Base-by-base conservation (phyloP, 2,113 vertebrate species). In the Upupa epops region DNA sequence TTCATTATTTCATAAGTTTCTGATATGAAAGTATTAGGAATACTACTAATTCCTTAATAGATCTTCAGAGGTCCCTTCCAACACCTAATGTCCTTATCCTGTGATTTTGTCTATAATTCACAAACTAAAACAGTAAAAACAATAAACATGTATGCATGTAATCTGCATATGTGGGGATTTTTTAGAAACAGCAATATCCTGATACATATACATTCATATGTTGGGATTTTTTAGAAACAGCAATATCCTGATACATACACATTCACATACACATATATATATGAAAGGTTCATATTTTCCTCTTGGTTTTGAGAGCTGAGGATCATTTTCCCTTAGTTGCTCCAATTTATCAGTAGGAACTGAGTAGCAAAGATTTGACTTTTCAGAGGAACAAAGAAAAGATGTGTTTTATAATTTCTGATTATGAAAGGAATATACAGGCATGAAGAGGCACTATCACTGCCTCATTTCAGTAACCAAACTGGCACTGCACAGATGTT, bases 341-440 rank as follows among this genome's bases (percentile, higher is more conserved):
- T 86, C 31, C 31, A 79, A 29, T 25, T 86, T 8, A 72, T 54
- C 70, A 84, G 16, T 22, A 79, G 66, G 26, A 75, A 32, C 3
- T 51, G 73, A 83, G 59, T 28, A 75, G 73, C 24, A 26, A 76
- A 88, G 60, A 66, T 71, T 29, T 89, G 40, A 20, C 87, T 89
- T 71, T 90, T 88, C 52, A 74, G 56, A 85, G 83, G 63, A 71
- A 91, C 76, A 91, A 90, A 86, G 75, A 75, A 74, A 21, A 74
- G 26, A 16, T 74, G 87, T 94, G 48, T 93, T 83, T 68, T 42
- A 11, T 66, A 21, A 45, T 66, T 89, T 79, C 29, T 92, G 51
- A 83, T 89, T 88, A 70, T 51, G 51, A 84, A 89, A 78, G 15
- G 48, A 71, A 75, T 28, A 75, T 31, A 70, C 1, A 80, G 42